Percentiles rank a stretch among this genome's conserved stretches.
phyloP scores from a whole-genome alignment of 2,888 invertebrate species.

The Pimpla rufipes region DNA sequence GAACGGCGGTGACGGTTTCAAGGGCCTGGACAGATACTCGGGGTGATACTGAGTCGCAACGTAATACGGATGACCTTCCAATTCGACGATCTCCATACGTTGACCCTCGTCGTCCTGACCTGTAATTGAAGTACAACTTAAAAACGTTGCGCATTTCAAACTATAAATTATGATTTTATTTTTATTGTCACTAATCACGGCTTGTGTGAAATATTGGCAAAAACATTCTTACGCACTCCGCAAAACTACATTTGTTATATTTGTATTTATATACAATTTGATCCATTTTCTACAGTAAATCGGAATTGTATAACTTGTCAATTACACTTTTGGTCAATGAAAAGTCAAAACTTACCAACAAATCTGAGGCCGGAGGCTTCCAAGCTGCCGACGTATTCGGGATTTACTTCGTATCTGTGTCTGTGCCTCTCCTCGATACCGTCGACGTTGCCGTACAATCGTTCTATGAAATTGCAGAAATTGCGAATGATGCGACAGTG shows the following conservation, averaged over 20 bases:
- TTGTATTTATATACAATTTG: no score
- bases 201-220: no score
- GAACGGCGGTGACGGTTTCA: constrained; percentile 97
- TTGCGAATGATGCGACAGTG: not conserved
- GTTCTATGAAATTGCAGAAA: constrained; percentile 85
- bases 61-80: constrained; percentile 96
- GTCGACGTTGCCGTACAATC: constrained; percentile 92
- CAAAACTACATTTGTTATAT: no score
- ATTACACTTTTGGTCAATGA: constrained; percentile 10
- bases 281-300: no score
- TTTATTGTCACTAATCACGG: no score
- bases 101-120: constrained; percentile 91
- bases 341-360: constrained; percentile 88
- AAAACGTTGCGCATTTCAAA: not conserved
- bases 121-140: constrained; percentile 13
- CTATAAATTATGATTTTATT: no score
- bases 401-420: constrained; percentile 99
- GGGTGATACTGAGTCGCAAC: constrained; percentile 99
- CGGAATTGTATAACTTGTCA: not conserved
- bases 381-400: constrained; percentile 91
- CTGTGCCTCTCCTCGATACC: constrained; percentile 97
- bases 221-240: no score
- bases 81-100: constrained; percentile 97
- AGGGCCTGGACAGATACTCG: constrained; percentile 96
- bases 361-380: constrained; percentile 95